A percentile compares a stretch with the other conserved stretches of the same genome.
These are phyloP conservation scores for Sturnus vulgaris DNA, from an alignment of 2,113 vertebrate species.

Conservation along the genomic window DNA sequence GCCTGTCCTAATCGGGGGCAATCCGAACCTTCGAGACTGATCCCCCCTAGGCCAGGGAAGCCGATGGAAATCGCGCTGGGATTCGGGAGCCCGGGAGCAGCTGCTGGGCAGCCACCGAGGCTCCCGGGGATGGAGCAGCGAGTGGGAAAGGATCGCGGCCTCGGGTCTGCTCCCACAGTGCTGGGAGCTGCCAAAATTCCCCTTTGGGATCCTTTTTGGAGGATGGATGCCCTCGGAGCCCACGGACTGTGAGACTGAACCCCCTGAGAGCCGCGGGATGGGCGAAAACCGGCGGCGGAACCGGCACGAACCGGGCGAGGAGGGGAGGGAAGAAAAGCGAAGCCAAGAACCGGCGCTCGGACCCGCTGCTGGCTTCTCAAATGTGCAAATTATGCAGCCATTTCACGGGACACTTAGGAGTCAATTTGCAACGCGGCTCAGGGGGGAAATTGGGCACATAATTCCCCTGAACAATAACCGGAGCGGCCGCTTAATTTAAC, in stretches of 20 bases:
- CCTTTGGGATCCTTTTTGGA: neutral
- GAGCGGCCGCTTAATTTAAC: slow-evolving; percentile 41
- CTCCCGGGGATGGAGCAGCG: neutral
- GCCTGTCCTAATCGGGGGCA: neutral
- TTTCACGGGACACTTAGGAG: slow-evolving; percentile 73
- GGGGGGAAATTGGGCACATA: slow-evolving; percentile 67
- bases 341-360: neutral
- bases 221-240: neutral
- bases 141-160: accelerated
- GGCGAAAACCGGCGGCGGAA: neutral
- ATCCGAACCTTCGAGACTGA: neutral
- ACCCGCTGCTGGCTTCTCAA: neutral
- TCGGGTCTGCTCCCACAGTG: accelerated
- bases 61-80: neutral
- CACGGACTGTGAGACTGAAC: neutral
- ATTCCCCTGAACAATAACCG: slow-evolving; percentile 58
- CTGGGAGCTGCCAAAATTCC: neutral
- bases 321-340: neutral
- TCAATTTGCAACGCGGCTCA: slow-evolving; percentile 65
- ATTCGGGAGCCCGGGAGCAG: neutral
- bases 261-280: neutral
- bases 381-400: slow-evolving; percentile 49
- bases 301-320: neutral
- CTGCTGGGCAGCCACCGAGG: accelerated
- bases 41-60: neutral